Percentiles rank a stretch among this genome's conserved stretches.
phyloP scores from a whole-genome alignment of 2,888 invertebrate species.

The Ophonus ardosiacus region DNA sequence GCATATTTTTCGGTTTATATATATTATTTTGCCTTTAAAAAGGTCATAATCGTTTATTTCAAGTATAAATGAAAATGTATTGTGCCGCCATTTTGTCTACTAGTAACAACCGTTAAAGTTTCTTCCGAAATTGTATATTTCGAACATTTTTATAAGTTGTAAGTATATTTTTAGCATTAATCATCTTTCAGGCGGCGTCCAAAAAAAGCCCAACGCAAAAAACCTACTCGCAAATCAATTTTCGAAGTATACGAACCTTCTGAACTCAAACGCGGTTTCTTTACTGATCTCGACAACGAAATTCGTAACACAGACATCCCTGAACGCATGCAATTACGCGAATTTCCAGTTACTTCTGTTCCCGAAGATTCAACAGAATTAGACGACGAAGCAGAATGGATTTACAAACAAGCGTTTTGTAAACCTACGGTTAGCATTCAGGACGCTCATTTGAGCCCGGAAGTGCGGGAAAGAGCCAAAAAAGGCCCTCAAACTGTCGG shows the following conservation, averaged over 20 bases:
- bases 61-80: no score
- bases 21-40: no score
- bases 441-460: slow-evolving; percentile 78
- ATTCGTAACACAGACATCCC: slow-evolving; percentile 93
- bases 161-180: no score
- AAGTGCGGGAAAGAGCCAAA: slow-evolving; percentile 78
- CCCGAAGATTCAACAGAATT: slow-evolving; percentile 91
- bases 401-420: slow-evolving; percentile 95
- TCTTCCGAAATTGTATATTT: no score
- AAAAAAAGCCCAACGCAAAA: slow-evolving; percentile 87
- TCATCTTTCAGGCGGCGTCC: slow-evolving; percentile 76
- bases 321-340: slow-evolving; percentile 94
- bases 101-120: no score
- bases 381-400: slow-evolving; percentile 98
- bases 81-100: no score
- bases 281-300: slow-evolving; percentile 95
- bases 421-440: slow-evolving; percentile 90
- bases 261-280: slow-evolving; percentile 96
- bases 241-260: slow-evolving; percentile 98
- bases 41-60: no score
- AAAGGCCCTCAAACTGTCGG: slow-evolving; percentile 85
- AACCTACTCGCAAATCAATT: slow-evolving; percentile 89
- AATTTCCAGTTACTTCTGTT: slow-evolving; percentile 90
- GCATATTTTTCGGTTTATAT: no score
- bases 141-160: no score